Conservation (phyloP, 2,888 invertebrate species). For the Limenitis camilla region DNA sequence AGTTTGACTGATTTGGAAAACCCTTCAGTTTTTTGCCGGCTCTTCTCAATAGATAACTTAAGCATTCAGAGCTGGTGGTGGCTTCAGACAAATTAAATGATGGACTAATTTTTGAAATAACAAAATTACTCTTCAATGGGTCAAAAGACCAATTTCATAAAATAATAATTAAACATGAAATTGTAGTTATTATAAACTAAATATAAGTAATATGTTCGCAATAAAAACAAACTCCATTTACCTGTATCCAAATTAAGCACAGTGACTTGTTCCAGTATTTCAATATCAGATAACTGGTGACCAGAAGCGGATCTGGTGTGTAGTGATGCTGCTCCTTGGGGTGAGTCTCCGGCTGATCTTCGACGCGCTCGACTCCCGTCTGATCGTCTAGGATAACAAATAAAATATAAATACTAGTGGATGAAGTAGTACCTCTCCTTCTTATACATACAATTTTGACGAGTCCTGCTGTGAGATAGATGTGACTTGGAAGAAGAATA, state of each 20-base stretch:
- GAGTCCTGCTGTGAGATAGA: too few relatives aligned
- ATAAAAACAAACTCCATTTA: conserved; percentile 21
- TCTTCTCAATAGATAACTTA: too few relatives aligned
- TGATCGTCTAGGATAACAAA: conserved; percentile 25
- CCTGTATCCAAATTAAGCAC: conserved; percentile 86
- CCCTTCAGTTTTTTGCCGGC: too few relatives aligned
- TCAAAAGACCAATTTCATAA: too few relatives aligned
- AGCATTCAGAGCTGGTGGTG: too few relatives aligned
- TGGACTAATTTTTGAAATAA: too few relatives aligned
- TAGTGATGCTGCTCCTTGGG: conserved; percentile 77
- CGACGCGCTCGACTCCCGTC: conserved; percentile 74
- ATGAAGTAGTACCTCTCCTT: background rate
- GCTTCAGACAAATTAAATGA: too few relatives aligned
- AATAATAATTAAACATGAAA: too few relatives aligned
- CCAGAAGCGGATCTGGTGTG: too few relatives aligned
- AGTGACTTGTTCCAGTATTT: conserved; percentile 94
- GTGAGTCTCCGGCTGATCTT: conserved; percentile 89
- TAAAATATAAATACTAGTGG: background rate
- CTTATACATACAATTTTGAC: background rate
- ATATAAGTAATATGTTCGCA: background rate
- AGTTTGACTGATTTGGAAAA: too few relatives aligned
- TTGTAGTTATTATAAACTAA: background rate
- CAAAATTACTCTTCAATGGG: too few relatives aligned
- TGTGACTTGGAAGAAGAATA: too few relatives aligned
- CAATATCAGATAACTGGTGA: conserved; percentile 89